Percentiles rank a stretch among this genome's conserved stretches.
Conservation (phyloP, 1,140 invertebrate genomes). For the Nomia melanderi region DNA sequence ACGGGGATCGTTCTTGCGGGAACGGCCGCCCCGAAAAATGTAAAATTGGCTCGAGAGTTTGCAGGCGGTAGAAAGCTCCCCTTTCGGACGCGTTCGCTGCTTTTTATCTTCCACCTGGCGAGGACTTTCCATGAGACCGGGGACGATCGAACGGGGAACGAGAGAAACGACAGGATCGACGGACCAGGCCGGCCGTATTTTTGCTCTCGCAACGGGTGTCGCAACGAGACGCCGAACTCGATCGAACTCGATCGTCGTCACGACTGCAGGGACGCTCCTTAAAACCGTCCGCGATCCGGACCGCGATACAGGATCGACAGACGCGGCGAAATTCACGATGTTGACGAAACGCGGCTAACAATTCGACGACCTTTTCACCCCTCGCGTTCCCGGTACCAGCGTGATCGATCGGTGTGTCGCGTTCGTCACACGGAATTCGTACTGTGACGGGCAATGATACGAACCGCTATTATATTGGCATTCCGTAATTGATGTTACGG, state of each 20-base stretch:
- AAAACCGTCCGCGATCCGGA: slow-evolving; percentile 32
- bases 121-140: no score
- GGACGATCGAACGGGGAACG: neutral
- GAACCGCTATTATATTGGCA: no score
- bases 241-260: slow-evolving; percentile 55
- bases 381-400: slow-evolving; percentile 23
- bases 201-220: slow-evolving; percentile 32
- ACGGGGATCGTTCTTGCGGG: no score
- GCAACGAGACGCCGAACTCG: no score
- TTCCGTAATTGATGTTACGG: no score
- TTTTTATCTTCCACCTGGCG: no score
- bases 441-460: no score
- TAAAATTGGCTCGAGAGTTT: no score
- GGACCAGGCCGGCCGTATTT: slow-evolving; percentile 28
- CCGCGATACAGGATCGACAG: slow-evolving; percentile 5
- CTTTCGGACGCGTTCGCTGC: no score
- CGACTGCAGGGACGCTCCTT: slow-evolving; percentile 54
- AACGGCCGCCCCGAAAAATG: no score
- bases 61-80: no score
- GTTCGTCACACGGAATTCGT: no score
- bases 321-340: slow-evolving; percentile 48
- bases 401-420: neutral
- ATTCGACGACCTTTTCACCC: slow-evolving; percentile 56
- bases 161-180: slow-evolving; percentile 1
- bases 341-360: slow-evolving; percentile 58